Base-by-base conservation (phyloP, 2,888 invertebrate species). In the Ophraella communa region DNA sequence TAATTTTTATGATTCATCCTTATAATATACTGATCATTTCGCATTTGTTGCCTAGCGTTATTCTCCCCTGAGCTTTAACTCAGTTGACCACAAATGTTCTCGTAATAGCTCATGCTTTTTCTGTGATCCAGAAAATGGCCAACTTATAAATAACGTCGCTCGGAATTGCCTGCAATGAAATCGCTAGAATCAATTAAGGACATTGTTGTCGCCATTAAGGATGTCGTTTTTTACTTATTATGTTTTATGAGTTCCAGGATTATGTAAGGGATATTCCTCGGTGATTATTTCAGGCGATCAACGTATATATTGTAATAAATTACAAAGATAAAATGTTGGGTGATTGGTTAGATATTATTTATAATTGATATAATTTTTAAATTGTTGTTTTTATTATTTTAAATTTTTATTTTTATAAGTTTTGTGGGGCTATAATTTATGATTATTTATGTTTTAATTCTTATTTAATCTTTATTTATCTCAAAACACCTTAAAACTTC, bases 161-260 rank as follows among this genome's bases (percentile, higher is more conserved):
- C 69, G 72, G 67, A 68, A 72, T 64, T 45, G 63, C 51, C 33
- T 61, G 49, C 69, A 73, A 76, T 76, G 74, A 78, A 78, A 78
- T 76, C 78, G 75, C 75, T 76, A 75, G 78, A 78, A 79, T 80
- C 79, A 79, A 80, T 80, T 79, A 79, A 77, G 69, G 70, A 66
- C 74, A 75, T 72, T 74, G 75, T 71, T 58, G 21, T 39, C 49
- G 62, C 69, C 67, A 60, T 65, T 63, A 60, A 56, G 44, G 27
- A 24, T 30, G 62, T 49, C 55, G 51, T 27, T 44, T 47, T 55
- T 55, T 35, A 42, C 51, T 42, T 14, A n/a, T n/a, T n/a, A 30
- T 4, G 23, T 30, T 56, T 47, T 47, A 47, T 47, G 47, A 30
- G 21, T n/a, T 53, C 8, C 23, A 47, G 47, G 47, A 47, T 47